Evolutionary conservation across 1,140 invertebrate species (phyloP), one percentile per base, ranked within the genome.

Genomic region (Dendrolimus kikuchii): DNA sequence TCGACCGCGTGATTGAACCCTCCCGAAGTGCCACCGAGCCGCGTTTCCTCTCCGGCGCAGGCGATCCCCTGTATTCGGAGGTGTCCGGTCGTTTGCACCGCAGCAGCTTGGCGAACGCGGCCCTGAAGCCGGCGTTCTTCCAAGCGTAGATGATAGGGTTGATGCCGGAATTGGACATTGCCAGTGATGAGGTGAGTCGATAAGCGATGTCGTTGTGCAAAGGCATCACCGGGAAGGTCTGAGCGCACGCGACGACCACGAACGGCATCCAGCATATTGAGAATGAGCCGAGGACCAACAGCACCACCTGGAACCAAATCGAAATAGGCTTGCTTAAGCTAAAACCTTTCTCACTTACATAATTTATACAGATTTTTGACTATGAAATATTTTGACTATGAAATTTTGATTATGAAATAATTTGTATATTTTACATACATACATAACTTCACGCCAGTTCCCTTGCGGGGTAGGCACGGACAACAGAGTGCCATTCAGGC

Each of bases 101-200:
- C 4, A 94, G 72, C 4, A 93, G 81, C 46, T 89, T 90, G 9
- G 88, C 83, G 66, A 94, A 94, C 4, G 92, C 91, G 37, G 88
- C 88, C 5, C 92, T 90, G 63, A 94, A 94, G 46, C 91, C 92
- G 5, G 89, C 86, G 68, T 94, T 94, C 77, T 95, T 95, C 93
- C 93, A 95, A 7, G 93, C 93, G 77, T 95, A 95, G 62, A 94
- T 94, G 8, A 94, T 77, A 2, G 93, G 93, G 76, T 95, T 95
- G 51, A 94, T 90, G 5, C 91, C 92, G 2, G 93, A 94, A 78
- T 94, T 94, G 40, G 90, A 89, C 71, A 94, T 90, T 4, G 92
- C 93, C 45, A 95, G 81, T 3, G 91, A 92, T 53, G 92, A 93
- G 10, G 91, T 89, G 0, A 90, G 78, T 63, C 92, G 92, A 77